phyloP scores from a whole-genome alignment of 2,888 invertebrate species.

The Synergus laeviventris region DNA sequence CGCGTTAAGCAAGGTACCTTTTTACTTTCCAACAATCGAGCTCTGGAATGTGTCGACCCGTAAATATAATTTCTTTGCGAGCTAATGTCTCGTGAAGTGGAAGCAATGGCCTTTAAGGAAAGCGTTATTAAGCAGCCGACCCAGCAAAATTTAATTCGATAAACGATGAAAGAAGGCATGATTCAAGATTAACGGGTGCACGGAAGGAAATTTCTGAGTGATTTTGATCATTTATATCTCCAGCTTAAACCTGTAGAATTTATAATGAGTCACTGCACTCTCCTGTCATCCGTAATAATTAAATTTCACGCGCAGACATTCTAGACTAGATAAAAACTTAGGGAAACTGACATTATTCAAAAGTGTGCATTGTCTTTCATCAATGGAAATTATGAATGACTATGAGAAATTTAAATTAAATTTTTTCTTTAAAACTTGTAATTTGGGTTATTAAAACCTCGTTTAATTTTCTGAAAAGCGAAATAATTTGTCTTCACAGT shows the following conservation, averaged over 20 bases:
- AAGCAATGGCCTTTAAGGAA: conserved; percentile 35
- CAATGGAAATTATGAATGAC: neutral
- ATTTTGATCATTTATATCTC: conserved; percentile 12
- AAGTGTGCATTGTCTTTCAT: neutral
- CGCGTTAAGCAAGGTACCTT: neutral
- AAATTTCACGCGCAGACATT: neutral
- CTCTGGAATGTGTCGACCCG: conserved; percentile 38
- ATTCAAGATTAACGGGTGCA: conserved; percentile 12
- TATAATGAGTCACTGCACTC: conserved; percentile 17
- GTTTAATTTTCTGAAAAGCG: too few relatives aligned
- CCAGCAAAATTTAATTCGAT: conserved; percentile 37
- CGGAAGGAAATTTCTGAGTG: conserved; percentile 10
- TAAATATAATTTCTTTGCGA: conserved; percentile 34
- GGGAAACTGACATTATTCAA: neutral
- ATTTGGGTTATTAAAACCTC: too few relatives aligned
- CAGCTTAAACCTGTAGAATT: neutral
- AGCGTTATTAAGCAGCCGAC: conserved; percentile 35
- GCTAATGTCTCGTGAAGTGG: conserved; percentile 27
- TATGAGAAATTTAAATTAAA: too few relatives aligned
- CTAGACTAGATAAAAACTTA: neutral
- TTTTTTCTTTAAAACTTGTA: too few relatives aligned
- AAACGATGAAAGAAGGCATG: conserved; percentile 28
- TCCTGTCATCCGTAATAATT: conserved; percentile 28
- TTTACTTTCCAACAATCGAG: conserved; percentile 35
- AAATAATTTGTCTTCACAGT: too few relatives aligned